A percentile compares a stretch with the other conserved stretches of the same genome.
phyloP scores from a whole-genome alignment of 2,797 vertebrate species.

The Xenops minutus region DNA sequence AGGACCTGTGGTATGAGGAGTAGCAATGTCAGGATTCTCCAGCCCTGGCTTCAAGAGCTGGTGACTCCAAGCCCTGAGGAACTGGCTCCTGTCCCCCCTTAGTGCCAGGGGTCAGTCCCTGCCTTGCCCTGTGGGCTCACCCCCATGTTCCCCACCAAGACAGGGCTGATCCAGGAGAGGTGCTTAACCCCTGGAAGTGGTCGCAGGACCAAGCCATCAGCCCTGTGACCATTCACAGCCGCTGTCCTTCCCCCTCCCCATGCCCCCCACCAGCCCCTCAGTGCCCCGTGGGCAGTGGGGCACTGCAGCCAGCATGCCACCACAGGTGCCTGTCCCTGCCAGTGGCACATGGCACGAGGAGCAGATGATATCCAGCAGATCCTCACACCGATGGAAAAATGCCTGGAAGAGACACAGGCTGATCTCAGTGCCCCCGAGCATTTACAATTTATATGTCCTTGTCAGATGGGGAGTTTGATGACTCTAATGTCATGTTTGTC shows the following conservation, averaged over 20 bases:
- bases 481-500: slow-evolving; percentile 57
- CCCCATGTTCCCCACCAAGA: fast-evolving
- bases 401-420: neutral
- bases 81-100: too few species aligned
- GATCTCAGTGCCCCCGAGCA: slow-evolving; percentile 7
- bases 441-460: slow-evolving; percentile 47
- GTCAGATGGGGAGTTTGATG: slow-evolving; percentile 32
- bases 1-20: fast-evolving
- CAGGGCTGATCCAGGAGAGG: fast-evolving
- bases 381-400: fast-evolving
- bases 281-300: neutral
- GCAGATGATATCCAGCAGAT: fast-evolving
- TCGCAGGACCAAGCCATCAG: neutral
- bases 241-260: neutral
- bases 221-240: neutral
- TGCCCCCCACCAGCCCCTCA: too few species aligned
- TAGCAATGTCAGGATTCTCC: neutral
- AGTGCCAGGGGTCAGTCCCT: neutral
- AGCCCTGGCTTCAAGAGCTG: neutral
- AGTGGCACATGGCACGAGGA: fast-evolving
- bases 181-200: fast-evolving
- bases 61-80: neutral
- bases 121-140: neutral
- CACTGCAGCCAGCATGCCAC: fast-evolving
- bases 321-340: fast-evolving